Evolutionary conservation across 2,797 vertebrate genomes (phyloP).

Genomic region (Enteromius paludinosus): DNA sequence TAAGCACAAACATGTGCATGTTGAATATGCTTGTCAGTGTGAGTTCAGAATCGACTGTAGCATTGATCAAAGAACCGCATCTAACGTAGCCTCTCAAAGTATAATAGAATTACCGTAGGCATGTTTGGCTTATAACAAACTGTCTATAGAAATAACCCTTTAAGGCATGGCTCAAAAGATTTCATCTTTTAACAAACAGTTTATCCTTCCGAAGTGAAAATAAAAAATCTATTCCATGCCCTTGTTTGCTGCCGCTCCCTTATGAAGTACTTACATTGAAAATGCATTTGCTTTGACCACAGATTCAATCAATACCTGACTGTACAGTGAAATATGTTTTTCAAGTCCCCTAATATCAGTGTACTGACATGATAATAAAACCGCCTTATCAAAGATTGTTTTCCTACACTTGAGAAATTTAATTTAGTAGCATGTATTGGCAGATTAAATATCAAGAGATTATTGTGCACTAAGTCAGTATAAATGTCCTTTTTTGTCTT

Average conservation of each 20-base stretch:
- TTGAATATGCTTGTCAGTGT: not conserved
- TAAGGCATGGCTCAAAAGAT: constrained; percentile 42
- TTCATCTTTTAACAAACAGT: constrained; percentile 56
- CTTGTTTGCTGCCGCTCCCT: constrained; percentile 6
- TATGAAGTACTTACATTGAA: not conserved
- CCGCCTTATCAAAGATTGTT: not conserved
- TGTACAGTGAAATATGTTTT: not conserved
- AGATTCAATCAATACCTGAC: constrained; percentile 23
- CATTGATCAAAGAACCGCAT: not conserved
- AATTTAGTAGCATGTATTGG: not conserved
- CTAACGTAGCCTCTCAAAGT: not conserved
- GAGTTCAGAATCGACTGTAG: not conserved
- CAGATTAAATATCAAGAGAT: constrained; percentile 26
- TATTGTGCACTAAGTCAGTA: not conserved
- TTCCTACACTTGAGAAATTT: constrained; percentile 24
- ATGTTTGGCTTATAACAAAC: constrained; percentile 51
- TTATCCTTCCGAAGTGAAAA: constrained; percentile 47
- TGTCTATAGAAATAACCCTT: constrained; percentile 23
- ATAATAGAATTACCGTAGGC: constrained; percentile 11
- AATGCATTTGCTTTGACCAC: constrained; percentile 10
- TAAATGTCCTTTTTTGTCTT: not conserved
- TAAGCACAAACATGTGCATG: not conserved
- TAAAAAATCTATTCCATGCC: constrained; percentile 25
- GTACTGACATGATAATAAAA: constrained; percentile 27
- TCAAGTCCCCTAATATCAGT: constrained; percentile 17